These are phyloP conservation scores for Thyatira batis DNA, from an alignment of 2,888 invertebrate genomes.

Conservation along the genomic window DNA sequence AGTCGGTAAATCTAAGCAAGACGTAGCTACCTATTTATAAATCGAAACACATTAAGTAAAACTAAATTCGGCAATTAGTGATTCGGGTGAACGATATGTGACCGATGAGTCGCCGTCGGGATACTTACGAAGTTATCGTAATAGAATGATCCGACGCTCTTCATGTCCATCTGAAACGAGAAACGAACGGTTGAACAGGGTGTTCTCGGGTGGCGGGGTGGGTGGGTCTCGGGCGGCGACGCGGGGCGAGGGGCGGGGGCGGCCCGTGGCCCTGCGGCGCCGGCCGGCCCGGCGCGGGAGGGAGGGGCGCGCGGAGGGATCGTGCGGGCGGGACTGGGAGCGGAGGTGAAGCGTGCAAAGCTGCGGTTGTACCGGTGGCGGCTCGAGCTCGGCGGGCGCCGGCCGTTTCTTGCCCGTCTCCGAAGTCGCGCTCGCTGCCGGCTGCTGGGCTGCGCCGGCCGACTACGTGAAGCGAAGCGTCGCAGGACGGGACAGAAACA, in stretches of 20 bases:
- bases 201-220: slow-evolving; percentile 38
- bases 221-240: slow-evolving; percentile 33
- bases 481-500: slow-evolving; percentile 83
- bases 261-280: slow-evolving; percentile 46
- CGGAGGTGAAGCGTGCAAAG: slow-evolving; percentile 85
- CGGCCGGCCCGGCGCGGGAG: slow-evolving; percentile 6
- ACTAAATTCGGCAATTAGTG: neutral
- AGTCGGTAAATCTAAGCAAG: neutral
- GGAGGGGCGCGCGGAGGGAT: slow-evolving; percentile 47
- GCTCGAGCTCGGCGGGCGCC: slow-evolving; percentile 83
- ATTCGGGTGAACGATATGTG: neutral
- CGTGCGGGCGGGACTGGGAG: slow-evolving; percentile 61
- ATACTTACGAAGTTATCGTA: slow-evolving; percentile 98
- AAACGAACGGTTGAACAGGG: slow-evolving; percentile 73
- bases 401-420: slow-evolving; percentile 98
- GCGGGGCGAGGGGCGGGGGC: slow-evolving; percentile 56
- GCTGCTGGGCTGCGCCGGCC: slow-evolving; percentile 84
- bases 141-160: slow-evolving; percentile 97
- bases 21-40: too few species aligned
- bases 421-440: slow-evolving; percentile 84
- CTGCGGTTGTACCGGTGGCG: slow-evolving; percentile 94
- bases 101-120: slow-evolving; percentile 12
- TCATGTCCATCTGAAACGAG: slow-evolving; percentile 96
- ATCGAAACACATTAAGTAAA: neutral
- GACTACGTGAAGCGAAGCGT: slow-evolving; percentile 83